These are phyloP conservation scores for Scrobipalpa costella DNA, from an alignment of 2,888 invertebrate genomes.

Conservation along the genomic window DNA sequence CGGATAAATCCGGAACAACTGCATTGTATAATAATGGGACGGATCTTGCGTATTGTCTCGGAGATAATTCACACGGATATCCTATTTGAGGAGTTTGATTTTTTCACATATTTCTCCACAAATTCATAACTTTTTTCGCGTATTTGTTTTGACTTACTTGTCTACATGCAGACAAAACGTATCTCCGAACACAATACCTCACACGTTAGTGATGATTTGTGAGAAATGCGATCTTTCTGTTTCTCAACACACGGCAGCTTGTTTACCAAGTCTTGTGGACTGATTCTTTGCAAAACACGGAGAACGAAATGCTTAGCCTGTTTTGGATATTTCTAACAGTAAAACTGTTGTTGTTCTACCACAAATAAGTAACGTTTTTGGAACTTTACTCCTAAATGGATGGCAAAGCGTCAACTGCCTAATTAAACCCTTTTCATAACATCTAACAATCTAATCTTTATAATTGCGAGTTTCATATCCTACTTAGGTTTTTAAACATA, in stretches of 20 bases:
- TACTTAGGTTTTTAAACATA: no score
- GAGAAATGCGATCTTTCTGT: conserved; percentile 1
- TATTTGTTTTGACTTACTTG: not conserved
- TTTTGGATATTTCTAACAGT: no score
- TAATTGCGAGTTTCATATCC: no score
- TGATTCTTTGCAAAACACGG: not conserved
- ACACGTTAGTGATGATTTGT: not conserved
- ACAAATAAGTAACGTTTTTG: no score
- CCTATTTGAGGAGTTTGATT: not conserved
- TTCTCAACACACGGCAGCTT: not conserved
- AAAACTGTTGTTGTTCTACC: no score
- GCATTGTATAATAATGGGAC: conserved; percentile 1
- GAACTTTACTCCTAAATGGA: no score
- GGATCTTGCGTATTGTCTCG: conserved; percentile 2
- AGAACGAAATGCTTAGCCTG: not conserved
- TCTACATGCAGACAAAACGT: not conserved
- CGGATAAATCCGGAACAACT: conserved; percentile 21
- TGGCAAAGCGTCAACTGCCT: no score
- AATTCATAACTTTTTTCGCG: not conserved
- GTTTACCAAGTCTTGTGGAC: not conserved
- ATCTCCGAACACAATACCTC: not conserved
- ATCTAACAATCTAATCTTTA: no score
- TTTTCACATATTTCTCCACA: not conserved
- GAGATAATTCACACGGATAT: conserved; percentile 17
- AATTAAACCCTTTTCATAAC: no score